Evolutionary conservation across 1,140 invertebrate genomes (phyloP).

Genomic region (Panonychus citri): DNA sequence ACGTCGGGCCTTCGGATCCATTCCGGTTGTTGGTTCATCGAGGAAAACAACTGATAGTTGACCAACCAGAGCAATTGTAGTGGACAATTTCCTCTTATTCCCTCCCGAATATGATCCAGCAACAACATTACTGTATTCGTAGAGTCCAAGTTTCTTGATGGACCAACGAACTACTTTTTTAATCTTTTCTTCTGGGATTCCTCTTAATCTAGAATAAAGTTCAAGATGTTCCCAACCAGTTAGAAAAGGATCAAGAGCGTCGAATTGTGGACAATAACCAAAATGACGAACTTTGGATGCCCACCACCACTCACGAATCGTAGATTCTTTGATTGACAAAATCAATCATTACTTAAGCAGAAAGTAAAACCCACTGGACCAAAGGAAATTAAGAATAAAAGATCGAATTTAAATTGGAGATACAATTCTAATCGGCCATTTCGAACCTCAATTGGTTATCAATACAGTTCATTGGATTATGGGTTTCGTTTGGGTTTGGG

Average conservation of each 20-base stretch:
- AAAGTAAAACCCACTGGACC: slow-evolving; percentile 36
- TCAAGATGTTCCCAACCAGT: slow-evolving; percentile 7
- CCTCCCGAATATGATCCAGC: slow-evolving; percentile 26
- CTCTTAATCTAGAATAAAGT: not conserved
- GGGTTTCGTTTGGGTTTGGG: slow-evolving; percentile 29
- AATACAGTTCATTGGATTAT: slow-evolving; percentile 31
- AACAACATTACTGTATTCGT: not conserved
- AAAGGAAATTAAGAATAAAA: slow-evolving; percentile 47
- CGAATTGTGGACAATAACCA: slow-evolving; percentile 28
- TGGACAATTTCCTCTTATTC: slow-evolving; percentile 81
- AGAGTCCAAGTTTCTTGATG: not conserved
- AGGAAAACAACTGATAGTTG: slow-evolving; percentile 52
- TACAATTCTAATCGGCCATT: not conserved
- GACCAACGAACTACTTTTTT: not conserved
- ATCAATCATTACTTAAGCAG: slow-evolving; percentile 29
- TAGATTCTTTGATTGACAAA: slow-evolving; percentile 28
- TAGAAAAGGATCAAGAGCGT: slow-evolving; percentile 24
- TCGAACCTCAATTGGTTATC: not conserved
- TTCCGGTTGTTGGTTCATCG: slow-evolving; percentile 16
- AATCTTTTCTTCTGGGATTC: not conserved
- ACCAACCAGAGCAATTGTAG: slow-evolving; percentile 65
- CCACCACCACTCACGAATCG: slow-evolving; percentile 27
- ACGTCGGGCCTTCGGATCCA: slow-evolving; percentile 44
- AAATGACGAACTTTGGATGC: slow-evolving; percentile 26
- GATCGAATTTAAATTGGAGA: not conserved